Base-by-base conservation (phyloP, 2,888 invertebrate genomes). In the Cephus pulcher region DNA sequence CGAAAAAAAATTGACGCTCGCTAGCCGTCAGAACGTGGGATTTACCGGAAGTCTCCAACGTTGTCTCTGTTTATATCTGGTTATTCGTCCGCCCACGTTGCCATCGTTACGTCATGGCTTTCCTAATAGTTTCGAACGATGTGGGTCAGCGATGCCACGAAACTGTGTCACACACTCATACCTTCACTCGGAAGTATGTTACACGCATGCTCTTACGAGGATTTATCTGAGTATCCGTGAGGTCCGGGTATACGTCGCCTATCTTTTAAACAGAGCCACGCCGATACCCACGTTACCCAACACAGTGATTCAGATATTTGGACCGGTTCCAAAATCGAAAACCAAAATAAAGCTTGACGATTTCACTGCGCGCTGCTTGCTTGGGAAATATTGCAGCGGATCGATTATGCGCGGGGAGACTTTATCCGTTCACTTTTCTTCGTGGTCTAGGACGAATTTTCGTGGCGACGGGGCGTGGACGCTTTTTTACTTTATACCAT, bases 91-190 rank as follows among this genome's bases (percentile, higher is more conserved):
- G 71, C 71, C 71, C 33, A 32, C 71, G 71, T 33, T 33, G 30
- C 32, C 79, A 78, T 81, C 78, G 78, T 82, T 83, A 81, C 78
- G 82, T 80, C 82, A 82, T 81, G 84, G 81, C 82, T 80, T 78
- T 80, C 83, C 76, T 71, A 69, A 70, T 56, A 34, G 35, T 37
- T 35, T n/a, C 35, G 71, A 73, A 78, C 75, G 71, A 74, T 34
- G 37, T 40, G 68, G 78, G 75, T 73, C 75, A 74, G 76, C 79
- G 80, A 75, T 86, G 85, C 86, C 87, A 84, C 83, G 86, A 88
- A 89, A 88, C 87, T 89, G 88, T 85, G 86, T 80, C 77, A 83
- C 82, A 88, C 89, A 89, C 89, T 89, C 89, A 90, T 89, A 89
- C 90, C 88, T 89, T 89, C 89, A 88, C 90, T 88, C 89, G 40